A percentile compares a stretch with the other conserved stretches of the same genome.
These are phyloP conservation scores for Brachypodius melanocephalos DNA, from an alignment of 2,113 vertebrate species.

Conservation along the genomic window DNA sequence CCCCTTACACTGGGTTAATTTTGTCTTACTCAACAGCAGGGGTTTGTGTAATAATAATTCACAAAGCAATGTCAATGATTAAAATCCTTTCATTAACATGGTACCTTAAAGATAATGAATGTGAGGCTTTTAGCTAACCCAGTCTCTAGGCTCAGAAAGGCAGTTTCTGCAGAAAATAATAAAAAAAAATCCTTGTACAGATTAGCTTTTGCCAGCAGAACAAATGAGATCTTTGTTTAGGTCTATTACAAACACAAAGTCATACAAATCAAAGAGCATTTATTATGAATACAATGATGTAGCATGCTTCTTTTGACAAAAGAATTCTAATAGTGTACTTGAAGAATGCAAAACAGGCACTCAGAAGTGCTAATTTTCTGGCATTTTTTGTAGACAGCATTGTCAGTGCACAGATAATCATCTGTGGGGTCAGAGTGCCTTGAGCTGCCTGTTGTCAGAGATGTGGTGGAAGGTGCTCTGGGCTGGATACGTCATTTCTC, in stretches of 20 bases:
- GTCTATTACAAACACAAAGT: slow-evolving; percentile 63
- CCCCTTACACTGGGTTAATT: slow-evolving; percentile 81
- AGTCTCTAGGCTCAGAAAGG: slow-evolving; percentile 68
- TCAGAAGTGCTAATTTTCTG: slow-evolving; percentile 66
- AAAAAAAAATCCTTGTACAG: slow-evolving; percentile 49
- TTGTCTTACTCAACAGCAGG: slow-evolving; percentile 83
- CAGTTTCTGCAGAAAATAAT: slow-evolving; percentile 55
- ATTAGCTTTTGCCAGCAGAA: slow-evolving; percentile 61
- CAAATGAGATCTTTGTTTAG: slow-evolving; percentile 69
- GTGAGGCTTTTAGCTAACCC: slow-evolving; percentile 70
- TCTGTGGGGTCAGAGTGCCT: slow-evolving; percentile 36
- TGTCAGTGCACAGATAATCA: slow-evolving; percentile 56
- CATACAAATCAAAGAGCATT: slow-evolving; percentile 67
- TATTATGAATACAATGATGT: slow-evolving; percentile 71
- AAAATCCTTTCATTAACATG: slow-evolving; percentile 83
- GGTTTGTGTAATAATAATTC: slow-evolving; percentile 83
- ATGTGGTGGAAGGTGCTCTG: neutral
- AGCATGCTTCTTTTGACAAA: slow-evolving; percentile 51
- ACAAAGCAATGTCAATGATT: slow-evolving; percentile 80
- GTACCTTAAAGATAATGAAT: slow-evolving; percentile 83
- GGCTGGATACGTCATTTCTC: slow-evolving; percentile 7
- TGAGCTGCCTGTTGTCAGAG: slow-evolving; percentile 48
- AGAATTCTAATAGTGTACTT: slow-evolving; percentile 64
- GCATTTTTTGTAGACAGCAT: slow-evolving; percentile 46
- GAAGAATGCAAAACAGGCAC: slow-evolving; percentile 65